phyloP scores from a whole-genome alignment of 2,113 vertebrate genomes.

The Crotalus helleri region DNA sequence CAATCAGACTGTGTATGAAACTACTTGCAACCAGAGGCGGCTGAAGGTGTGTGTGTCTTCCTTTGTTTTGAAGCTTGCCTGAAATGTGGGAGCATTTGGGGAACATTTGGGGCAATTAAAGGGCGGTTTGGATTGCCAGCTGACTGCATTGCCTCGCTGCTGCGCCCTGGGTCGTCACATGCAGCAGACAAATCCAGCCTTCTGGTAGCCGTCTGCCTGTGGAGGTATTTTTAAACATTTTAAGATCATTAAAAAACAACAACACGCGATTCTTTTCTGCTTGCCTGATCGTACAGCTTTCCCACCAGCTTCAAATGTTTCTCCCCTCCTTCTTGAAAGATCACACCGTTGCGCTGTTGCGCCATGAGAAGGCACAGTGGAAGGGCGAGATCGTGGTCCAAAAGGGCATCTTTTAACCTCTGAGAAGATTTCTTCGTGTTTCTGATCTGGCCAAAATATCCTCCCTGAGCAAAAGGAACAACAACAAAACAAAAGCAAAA shows the following conservation, averaged over 20 bases:
- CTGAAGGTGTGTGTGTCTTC: too few species aligned
- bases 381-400: constrained; percentile 93
- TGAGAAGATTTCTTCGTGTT: constrained; percentile 99
- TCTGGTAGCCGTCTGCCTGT: fast-evolving
- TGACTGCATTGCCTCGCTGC: too few species aligned
- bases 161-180: too few species aligned
- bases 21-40: too few species aligned
- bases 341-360: constrained; percentile 91
- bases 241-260: neutral
- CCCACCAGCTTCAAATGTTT: constrained; percentile 97
- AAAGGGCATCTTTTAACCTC: constrained; percentile 89
- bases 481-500: neutral
- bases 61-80: too few species aligned
- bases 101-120: too few species aligned
- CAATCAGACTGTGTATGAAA: too few species aligned
- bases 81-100: too few species aligned
- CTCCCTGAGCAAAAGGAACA: constrained; percentile 76
- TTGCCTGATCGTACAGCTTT: constrained; percentile 96
- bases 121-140: too few species aligned
- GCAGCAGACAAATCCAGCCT: neutral
- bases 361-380: constrained; percentile 96
- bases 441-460: constrained; percentile 97
- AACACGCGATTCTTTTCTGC: constrained; percentile 18
- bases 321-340: constrained; percentile 97
- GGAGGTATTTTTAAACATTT: neutral